Base-by-base conservation (phyloP, 37 sponge, comb jelly and placozoan species). In the Crambe crambe region DNA sequence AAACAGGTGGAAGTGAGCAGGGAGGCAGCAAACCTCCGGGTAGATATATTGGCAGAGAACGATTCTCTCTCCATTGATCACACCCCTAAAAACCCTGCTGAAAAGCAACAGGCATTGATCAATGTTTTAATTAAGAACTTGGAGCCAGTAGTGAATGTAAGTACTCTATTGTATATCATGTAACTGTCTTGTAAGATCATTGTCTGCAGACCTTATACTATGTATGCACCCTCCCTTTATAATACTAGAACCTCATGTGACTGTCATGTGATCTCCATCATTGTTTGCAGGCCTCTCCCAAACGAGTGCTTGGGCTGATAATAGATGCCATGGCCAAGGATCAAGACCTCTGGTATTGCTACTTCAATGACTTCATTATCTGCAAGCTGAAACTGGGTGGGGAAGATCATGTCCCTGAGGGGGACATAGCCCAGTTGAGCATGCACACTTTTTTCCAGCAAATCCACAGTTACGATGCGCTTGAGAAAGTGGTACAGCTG, bases 341-440 rank as follows among this genome's bases (percentile, higher is more conserved):
- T 60, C 36, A 43, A 25, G 81, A 70, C 0, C 44, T 91, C 5
- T 87, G 88, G 92, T 26, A 74, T 17, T 23, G 41, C 5, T 91
- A 91, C 59, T 91, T 83, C 38, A 38, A 51, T 26, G 92, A 91
- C 63, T 91, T 87, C 68, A 70, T 87, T 56, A 18, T 63, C 34
- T 56, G 72, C 44, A 68, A 64, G 47, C 68, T 91, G 38, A 78
- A 70, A 35, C 38, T 86, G 60, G 61, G 27, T 5, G 27, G 27
- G 25, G 4, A 25, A 4, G 25, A 25, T 9, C 27, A 4, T n/a
- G 23, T 22, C 18, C 61, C 18, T 25, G 21, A 60, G 10, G 73
- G 36, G 47, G 62, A 35, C 4, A 68, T 87, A 56, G 70, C 83
- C 12, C 56, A 63, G 17, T 32, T 64, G 21, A 72, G 82, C 26